Base-by-base conservation (phyloP, 2,888 invertebrate genomes). In the Elaeidobius kamerunicus region DNA sequence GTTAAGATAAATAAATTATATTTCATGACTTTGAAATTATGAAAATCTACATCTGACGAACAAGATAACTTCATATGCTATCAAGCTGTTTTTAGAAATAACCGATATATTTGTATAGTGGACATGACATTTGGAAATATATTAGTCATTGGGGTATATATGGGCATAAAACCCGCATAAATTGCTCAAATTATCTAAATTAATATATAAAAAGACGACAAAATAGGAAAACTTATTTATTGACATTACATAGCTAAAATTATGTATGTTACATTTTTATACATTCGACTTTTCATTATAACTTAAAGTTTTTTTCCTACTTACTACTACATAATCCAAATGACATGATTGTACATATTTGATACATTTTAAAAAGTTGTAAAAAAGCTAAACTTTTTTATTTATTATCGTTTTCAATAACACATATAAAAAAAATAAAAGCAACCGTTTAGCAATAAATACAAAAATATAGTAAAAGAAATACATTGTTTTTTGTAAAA, bases 21-120 rank as follows among this genome's bases (percentile, higher is more conserved):
- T n/a, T n/a, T n/a, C n/a, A n/a, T n/a, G n/a, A n/a, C n/a, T n/a
- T n/a, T n/a, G n/a, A n/a, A n/a, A n/a, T n/a, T n/a, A n/a, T n/a
- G n/a, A n/a, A n/a, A n/a, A n/a, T n/a, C n/a, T n/a, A n/a, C n/a
- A n/a, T 35, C 17, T 35, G 7, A 35, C 15, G 15, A 27, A 16
- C 27, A 40, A 27, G 9, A 17, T 11, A 18, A 14, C 9, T 52
- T 40, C 18, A 17, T 44, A 17, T 54, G 49, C 27, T 32, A 43
- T 5, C 9, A n/a, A 23, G 23, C 23, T 23, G 23, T 6, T 23
- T 6, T 23, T 23, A 23, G 23, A 23, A n/a, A n/a, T n/a, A n/a
- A n/a, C n/a, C n/a, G n/a, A n/a, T n/a, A n/a, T n/a, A n/a, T n/a
- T n/a, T n/a, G n/a, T n/a, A n/a, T n/a, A n/a, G n/a, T n/a, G n/a